Base-by-base conservation (phyloP, 2,888 invertebrate genomes). In the Sesia apiformis region DNA sequence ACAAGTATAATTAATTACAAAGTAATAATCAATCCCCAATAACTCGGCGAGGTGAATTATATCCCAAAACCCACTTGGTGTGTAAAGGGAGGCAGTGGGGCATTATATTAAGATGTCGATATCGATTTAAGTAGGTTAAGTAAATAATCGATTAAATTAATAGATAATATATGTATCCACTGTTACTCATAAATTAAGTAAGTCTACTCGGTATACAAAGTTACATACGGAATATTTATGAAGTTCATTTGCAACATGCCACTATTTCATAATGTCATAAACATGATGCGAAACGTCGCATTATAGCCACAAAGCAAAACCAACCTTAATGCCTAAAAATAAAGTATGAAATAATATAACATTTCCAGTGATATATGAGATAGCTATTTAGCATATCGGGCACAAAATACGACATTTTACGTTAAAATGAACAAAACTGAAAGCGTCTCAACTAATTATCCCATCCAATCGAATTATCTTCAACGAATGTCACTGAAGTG, bases 391-490 rank as follows among this genome's bases (percentile, higher is more conserved):
- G 62, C 64, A 65, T 66, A 66, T 59, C 62, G 60, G 61, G 23
- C 1, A 23, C 61, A 54, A 60, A 62, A 63, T 60, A 57, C 58
- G 57, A 59, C 60, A 53, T 55, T 57, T 60, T 57, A 62, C 61
- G 61, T 69, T 67, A 65, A 67, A 69, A 60, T 59, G 66, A 59
- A 69, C 63, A 64, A 67, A 67, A 63, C 63, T 60, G 46, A 55
- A 41, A 42, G 46, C 60, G 62, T 55, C 62, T 63, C 65, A 66
- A 64, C 63, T 70, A 78, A 83, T 85, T 84, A 84, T 78, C 75
- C 79, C 70, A 74, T 72, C 70, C 73, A 85, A 87, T 88, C 80
- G 76, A 82, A 82, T 88, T 88, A 85, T 72, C 74, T 74, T 69
- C 67, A 67, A 62, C 66, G 67, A 71, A 75, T 74, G 84, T 77